Evolutionary conservation across 2,888 invertebrate species (phyloP), one percentile per base, ranked within the genome.

Genomic region (Petrolisthes manimaculis): DNA sequence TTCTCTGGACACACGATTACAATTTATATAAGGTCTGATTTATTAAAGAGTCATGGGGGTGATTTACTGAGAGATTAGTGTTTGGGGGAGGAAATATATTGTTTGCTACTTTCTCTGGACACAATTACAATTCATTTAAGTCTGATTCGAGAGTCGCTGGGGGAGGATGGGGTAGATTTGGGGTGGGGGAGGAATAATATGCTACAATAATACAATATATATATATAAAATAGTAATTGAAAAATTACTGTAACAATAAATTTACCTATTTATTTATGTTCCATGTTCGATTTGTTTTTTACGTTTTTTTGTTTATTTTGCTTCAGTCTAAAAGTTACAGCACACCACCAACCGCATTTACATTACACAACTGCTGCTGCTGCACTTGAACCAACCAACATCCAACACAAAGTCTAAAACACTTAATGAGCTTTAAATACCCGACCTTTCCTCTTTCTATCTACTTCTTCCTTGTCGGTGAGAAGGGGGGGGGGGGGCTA

Each of bases 221-320:
- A 37, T 37, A 37, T 37, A 37, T 37, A 61, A 61, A 18, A 61
- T 18, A 61, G 67, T 14, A 37, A 61, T 81, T 81, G 14, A 69
- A 69, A 82, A 69, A 51, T 37, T 37, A 37, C 37, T 37, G 74
- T n/a, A 21, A 56, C 56, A 83, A 53, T 83, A 54, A 71, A 24
- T 61, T 61, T 80, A 71, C 83, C 56, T 67, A 78, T 82, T 56
- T 69, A n/a, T 79, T 69, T 21, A 83, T 88, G 88, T 88, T 88
- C 67, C 88, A 84, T 81, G 84, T 84, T 88, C 84, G 84, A 88
- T 84, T 88, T 61, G 67, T 61, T 61, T 4, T 61, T 9, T 18
- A 61, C 4, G 18, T 61, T 61, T 61, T 61, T 18, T 14, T 61
- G 67, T 61, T 61, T 18, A 61, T 61, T 61, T 61, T 61, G 12